A percentile compares a stretch with the other conserved stretches of the same genome.
phyloP scores from a whole-genome alignment of 2,888 invertebrate species.

The Chrysina gloriosa region DNA sequence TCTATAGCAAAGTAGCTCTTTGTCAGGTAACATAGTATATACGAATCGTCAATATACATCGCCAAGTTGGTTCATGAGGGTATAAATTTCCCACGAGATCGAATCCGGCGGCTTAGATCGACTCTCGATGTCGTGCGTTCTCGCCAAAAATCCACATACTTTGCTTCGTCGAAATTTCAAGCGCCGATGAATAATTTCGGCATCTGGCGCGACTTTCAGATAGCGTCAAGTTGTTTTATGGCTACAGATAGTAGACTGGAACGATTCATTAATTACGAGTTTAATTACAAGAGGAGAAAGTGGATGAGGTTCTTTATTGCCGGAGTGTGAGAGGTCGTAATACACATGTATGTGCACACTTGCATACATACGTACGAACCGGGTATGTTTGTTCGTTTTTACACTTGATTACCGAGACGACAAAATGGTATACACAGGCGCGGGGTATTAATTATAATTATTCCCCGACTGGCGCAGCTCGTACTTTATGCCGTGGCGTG shows the following conservation, averaged over 20 bases:
- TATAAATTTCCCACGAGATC: too few species aligned
- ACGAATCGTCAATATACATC: too few species aligned
- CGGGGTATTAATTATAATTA: constrained; percentile 34
- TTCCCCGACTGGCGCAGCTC: background rate
- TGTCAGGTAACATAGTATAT: too few species aligned
- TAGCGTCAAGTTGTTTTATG: constrained; percentile 61
- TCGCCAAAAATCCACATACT: too few species aligned
- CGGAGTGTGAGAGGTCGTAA: background rate
- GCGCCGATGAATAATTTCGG: constrained; percentile 49
- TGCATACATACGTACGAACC: background rate
- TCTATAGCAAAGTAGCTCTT: too few species aligned
- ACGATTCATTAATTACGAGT: constrained; percentile 61
- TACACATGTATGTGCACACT: background rate
- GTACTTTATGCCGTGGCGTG: background rate
- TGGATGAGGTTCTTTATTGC: constrained; percentile 40
- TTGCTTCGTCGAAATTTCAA: constrained; percentile 42
- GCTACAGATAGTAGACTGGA: constrained; percentile 56
- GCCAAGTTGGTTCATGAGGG: too few species aligned
- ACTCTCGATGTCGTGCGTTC: too few species aligned
- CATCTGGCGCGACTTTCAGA: constrained; percentile 53
- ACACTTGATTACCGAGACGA: constrained; percentile 20
- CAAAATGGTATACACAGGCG: constrained; percentile 14
- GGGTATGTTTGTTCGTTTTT: constrained; percentile 22
- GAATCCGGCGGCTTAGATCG: too few species aligned
- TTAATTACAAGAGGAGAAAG: constrained; percentile 58